Percentiles rank a stretch among this genome's conserved stretches.
phyloP scores from a whole-genome alignment of 1,140 invertebrate species.

The Vollenhovia emeryi region DNA sequence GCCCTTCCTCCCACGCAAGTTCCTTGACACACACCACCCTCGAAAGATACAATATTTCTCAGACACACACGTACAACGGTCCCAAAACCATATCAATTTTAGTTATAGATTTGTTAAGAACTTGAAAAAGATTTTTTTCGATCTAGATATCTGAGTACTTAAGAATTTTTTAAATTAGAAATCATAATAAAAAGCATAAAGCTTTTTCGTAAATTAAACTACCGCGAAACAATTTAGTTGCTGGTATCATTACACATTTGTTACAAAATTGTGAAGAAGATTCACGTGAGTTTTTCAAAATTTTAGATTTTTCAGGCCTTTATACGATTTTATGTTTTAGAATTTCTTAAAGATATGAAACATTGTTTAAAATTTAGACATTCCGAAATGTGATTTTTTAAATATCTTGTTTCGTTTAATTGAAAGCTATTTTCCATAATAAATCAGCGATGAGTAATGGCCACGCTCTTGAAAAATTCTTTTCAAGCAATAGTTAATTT shows the following conservation, averaged over 20 bases:
- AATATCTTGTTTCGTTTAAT: not conserved
- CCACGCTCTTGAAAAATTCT: not conserved
- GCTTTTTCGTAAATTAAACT: not conserved
- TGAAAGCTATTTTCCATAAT: not conserved
- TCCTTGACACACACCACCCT: constrained; percentile 8
- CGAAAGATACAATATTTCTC: not conserved
- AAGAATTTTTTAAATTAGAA: not conserved
- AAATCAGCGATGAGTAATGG: not conserved
- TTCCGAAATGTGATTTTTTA: not conserved
- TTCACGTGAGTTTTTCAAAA: not conserved
- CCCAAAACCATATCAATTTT: not conserved
- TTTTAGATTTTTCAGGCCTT: not conserved
- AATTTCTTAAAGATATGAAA: not conserved
- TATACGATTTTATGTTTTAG: not conserved
- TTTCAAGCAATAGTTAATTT: not conserved
- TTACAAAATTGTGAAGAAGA: not conserved
- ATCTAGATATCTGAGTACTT: not conserved
- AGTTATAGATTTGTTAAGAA: not conserved
- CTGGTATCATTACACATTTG: not conserved
- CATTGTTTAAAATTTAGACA: not conserved
- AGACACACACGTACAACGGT: not conserved
- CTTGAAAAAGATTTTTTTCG: not conserved
- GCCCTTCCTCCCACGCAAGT: constrained; percentile 40
- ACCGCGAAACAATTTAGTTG: not conserved
- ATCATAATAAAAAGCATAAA: not conserved